Base-by-base conservation (phyloP, 1,140 invertebrate genomes). In the Philopotamus ludificatus region DNA sequence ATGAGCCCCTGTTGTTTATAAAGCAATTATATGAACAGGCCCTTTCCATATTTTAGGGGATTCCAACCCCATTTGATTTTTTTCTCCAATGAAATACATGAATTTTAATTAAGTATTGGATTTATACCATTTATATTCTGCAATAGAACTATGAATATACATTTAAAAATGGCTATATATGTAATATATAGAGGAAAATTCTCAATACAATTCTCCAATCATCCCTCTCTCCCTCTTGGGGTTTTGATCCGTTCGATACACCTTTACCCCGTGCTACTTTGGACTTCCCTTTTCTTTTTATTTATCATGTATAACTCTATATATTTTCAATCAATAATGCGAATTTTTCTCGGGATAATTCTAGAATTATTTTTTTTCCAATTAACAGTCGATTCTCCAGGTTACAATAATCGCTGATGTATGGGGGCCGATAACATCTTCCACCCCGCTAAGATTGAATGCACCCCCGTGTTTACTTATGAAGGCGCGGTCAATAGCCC, bases 1-100 rank as follows among this genome's bases (percentile, higher is more conserved):
- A n/a, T n/a, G n/a, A n/a, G n/a, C n/a, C n/a, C 53, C 49, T 45
- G 66, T 68, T 64, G 61, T 65, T 68, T 68, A 68, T 64, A 68
- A 68, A 68, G 61, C 66, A 68, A 68, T 68, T 68, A 68, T 64
- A 64, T 26, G 47, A 50, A 65, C 66, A 55, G 49, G n/a, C 41
- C n/a, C n/a, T n/a, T n/a, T n/a, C n/a, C n/a, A n/a, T n/a, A n/a
- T n/a, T n/a, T n/a, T n/a, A n/a, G n/a, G n/a, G n/a, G n/a, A n/a
- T n/a, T n/a, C n/a, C n/a, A n/a, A n/a, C n/a, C n/a, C n/a, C n/a
- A n/a, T n/a, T n/a, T n/a, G n/a, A 45, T 45, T 15, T 4, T 45
- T 4, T 45, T 15, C 4, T 45, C 20, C 42, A 7, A 15, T 15
- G 4, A 45, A 45, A 45, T 45, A 15, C 20, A 7, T 45, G 3